Conservation (phyloP, 2,113 vertebrate species). For the Pyrgilauda ruficollis region DNA sequence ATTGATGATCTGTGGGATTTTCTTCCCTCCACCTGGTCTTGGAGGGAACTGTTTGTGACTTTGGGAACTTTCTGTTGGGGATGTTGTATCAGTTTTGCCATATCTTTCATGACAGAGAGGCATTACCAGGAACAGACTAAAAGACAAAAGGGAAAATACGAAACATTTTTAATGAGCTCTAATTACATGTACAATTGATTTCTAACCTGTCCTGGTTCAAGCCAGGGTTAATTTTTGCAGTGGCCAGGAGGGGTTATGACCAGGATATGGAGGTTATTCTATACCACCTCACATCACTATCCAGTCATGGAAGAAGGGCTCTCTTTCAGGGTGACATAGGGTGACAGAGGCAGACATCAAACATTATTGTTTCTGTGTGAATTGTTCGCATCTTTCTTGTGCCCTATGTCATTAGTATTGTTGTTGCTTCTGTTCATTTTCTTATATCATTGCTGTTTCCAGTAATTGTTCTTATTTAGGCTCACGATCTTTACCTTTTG, state of each 20-base stretch:
- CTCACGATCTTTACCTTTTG: accelerated
- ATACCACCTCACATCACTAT: too few species aligned
- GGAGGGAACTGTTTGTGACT: background rate
- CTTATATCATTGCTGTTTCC: background rate
- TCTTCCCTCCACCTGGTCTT: accelerated
- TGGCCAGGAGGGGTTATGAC: too few species aligned
- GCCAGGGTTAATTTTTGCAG: background rate
- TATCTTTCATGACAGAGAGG: background rate
- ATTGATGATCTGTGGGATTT: background rate
- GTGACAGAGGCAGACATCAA: background rate
- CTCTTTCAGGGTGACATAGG: background rate
- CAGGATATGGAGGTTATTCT: background rate
- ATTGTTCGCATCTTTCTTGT: background rate
- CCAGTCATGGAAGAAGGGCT: accelerated
- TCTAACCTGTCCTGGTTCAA: background rate
- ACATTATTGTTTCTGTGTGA: background rate
- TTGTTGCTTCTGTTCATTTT: background rate
- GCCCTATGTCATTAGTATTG: background rate
- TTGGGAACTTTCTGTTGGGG: background rate
- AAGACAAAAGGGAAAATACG: background rate
- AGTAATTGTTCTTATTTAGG: background rate
- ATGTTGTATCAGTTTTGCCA: background rate
- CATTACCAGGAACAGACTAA: background rate
- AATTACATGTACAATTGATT: background rate
- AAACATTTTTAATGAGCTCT: background rate